phyloP scores from a whole-genome alignment of 1,140 invertebrate genomes.

The Trichonephila clavipes region DNA sequence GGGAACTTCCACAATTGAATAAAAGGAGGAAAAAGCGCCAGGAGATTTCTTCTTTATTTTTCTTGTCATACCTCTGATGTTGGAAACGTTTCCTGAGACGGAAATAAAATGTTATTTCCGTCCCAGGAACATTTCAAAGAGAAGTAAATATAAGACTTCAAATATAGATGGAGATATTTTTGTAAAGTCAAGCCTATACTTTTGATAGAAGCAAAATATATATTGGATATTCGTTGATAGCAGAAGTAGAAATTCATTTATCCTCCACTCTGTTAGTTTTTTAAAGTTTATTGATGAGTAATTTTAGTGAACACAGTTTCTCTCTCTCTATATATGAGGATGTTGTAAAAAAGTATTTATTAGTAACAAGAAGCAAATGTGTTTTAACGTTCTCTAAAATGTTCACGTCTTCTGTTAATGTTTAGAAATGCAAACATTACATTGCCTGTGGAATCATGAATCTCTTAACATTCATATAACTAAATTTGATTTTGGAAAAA shows the following conservation, averaged over 20 bases:
- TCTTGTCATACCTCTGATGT: neutral
- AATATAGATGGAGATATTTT: neutral
- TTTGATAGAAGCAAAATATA: neutral
- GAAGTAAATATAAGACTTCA: neutral
- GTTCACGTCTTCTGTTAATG: too few relatives aligned
- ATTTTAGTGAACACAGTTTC: too few relatives aligned
- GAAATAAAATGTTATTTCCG: neutral
- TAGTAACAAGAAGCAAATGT: too few relatives aligned
- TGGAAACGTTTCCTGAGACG: neutral
- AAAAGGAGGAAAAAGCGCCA: neutral
- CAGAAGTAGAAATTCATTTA: neutral
- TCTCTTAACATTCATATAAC: too few relatives aligned
- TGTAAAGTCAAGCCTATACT: neutral
- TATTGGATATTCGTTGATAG: neutral
- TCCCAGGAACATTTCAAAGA: neutral
- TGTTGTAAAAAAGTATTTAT: too few relatives aligned
- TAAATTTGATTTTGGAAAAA: too few relatives aligned
- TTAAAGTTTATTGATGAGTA: too few relatives aligned
- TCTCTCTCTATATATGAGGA: too few relatives aligned
- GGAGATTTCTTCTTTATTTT: neutral
- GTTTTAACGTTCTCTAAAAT: too few relatives aligned
- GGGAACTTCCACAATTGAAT: conserved; percentile 6
- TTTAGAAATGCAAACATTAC: too few relatives aligned
- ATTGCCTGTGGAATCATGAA: too few relatives aligned
- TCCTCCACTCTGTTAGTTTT: too few relatives aligned